Conservation (phyloP, 23 tunicate genomes). For the Styela plicata region DNA sequence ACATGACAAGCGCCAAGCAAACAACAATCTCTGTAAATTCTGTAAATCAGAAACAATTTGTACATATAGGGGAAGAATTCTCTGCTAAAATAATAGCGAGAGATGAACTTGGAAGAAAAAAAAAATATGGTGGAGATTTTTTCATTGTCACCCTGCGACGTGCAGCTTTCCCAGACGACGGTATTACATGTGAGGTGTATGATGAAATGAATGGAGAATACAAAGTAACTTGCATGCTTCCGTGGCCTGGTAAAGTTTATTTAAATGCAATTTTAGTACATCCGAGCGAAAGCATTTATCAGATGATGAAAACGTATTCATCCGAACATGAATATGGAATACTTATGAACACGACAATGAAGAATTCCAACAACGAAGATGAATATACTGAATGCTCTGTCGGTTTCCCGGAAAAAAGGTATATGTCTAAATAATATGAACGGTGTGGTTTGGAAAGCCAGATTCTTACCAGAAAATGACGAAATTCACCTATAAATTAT, state of each 20-base stretch:
- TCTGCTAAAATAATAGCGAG: constrained; percentile 22
- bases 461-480: no score
- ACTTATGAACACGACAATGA: constrained; percentile 1
- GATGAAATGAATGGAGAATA: constrained; percentile 10
- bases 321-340: constrained; percentile 10
- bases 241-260: constrained; percentile 16
- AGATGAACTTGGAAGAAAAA: constrained; percentile 24
- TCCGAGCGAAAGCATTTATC: constrained; percentile 26
- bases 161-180: neutral
- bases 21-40: constrained; percentile 7
- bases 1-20: constrained; percentile 1
- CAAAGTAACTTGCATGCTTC: constrained; percentile 7
- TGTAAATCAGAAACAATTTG: neutral
- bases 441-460: no score
- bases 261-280: constrained; percentile 9
- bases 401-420: constrained; percentile 26
- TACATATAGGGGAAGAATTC: constrained; percentile 25
- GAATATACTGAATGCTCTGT: constrained; percentile 66
- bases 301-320: constrained; percentile 3
- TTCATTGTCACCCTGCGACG: constrained; percentile 19
- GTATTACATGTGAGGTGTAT: neutral
- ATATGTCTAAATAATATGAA: no score
- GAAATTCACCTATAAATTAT: no score
- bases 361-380: constrained; percentile 47
- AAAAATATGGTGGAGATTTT: constrained; percentile 32